Evolutionary conservation across 2,113 vertebrate species (phyloP), one percentile per base, ranked within the genome.

Genomic region (Brachionichthys hirsutus): DNA sequence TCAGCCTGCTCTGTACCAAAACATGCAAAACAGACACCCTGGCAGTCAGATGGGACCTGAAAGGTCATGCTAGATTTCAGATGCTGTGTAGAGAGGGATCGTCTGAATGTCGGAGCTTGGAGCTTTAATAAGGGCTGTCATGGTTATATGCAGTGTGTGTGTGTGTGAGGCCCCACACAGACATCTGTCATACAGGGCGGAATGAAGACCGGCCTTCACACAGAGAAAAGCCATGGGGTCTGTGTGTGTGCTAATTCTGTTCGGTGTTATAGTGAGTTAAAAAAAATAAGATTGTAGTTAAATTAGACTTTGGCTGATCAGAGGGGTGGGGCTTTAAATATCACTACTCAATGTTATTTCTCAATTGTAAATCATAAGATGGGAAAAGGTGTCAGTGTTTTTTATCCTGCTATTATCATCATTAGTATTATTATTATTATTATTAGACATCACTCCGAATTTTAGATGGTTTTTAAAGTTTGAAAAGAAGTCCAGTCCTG

Each of bases 61-160:
- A 77, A 84, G 85, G 85, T 89, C 84, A 86, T 49, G 84, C 71
- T 81, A 78, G 69, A 84, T 85, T 87, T 86, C 77, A 78, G 70
- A 81, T 75, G 72, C 73, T 63, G 70, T 64, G 70, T 76, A 61
- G 72, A 77, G 71, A 44, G 67, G 59, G 61, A 75, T 62, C 9
- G 40, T 51, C 43, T 62, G 65, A 73, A 63, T 55, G 70, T 59
- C 40, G 62, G 64, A 56, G 69, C 65, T 54, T 62, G 49, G 58
- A 76, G 66, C 74, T 80, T 78, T 73, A 71, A 73, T 75, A 67
- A 67, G 73, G 45, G 78, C 62, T 80, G 77, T 70, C 34, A 48
- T 54, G 71, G 62, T 30, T 67, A 35, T 70, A 51, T 67, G 57
- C 52, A 52, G 52, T 63, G 56, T 40, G n/a, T n/a, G n/a, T n/a